A percentile compares a stretch with the other conserved stretches of the same genome.
phyloP scores from a whole-genome alignment of 2,797 vertebrate genomes.

The Cuniculus paca region DNA sequence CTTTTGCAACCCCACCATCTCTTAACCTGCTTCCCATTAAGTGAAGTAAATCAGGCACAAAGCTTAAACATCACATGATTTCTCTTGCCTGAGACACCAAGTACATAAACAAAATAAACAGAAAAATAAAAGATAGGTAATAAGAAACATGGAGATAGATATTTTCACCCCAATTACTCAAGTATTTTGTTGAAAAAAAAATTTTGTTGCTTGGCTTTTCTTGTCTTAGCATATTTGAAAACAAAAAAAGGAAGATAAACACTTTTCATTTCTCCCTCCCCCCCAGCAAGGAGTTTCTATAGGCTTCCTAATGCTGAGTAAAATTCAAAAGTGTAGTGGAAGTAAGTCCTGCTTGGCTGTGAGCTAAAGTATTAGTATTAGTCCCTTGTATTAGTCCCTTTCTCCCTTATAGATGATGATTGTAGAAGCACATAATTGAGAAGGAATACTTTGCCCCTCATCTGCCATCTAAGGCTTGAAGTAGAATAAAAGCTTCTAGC shows the following conservation, averaged over 20 bases:
- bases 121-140: background rate
- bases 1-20: background rate
- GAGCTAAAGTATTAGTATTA: conserved; percentile 43
- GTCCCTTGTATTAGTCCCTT: background rate
- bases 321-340: background rate
- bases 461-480: conserved; percentile 35
- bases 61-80: background rate
- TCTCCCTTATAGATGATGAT: background rate
- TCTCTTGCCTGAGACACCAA: background rate
- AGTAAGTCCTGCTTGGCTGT: background rate
- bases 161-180: background rate
- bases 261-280: background rate
- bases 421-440: conserved; percentile 37
- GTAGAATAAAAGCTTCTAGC: conserved; percentile 22
- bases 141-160: background rate
- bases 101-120: background rate
- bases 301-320: background rate
- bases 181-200: background rate
- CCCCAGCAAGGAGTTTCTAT: background rate
- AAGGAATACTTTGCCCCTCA: conserved; percentile 16
- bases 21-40: background rate
- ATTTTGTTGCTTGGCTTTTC: conserved; percentile 7
- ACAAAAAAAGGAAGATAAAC: background rate
- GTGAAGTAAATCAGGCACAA: background rate
- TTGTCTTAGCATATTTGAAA: conserved; percentile 50